A percentile compares a stretch with the other conserved stretches of the same genome.
Conservation (phyloP, 2,113 vertebrate genomes). For the Nymphicus hollandicus region DNA sequence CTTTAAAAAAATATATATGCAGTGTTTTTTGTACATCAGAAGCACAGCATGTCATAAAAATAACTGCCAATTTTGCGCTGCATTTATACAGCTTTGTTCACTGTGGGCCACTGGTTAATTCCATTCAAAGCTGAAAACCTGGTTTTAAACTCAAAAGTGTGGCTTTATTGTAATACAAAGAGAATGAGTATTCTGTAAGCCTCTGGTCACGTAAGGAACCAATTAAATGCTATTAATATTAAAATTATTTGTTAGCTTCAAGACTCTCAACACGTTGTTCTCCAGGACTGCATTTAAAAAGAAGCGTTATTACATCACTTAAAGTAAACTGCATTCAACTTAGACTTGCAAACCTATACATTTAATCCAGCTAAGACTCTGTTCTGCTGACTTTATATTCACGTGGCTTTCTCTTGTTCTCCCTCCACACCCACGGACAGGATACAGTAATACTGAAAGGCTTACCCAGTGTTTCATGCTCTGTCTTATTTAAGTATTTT, state of each 20-base stretch:
- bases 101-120: not conserved
- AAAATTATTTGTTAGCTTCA: not conserved
- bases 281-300: not conserved
- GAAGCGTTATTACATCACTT: not conserved
- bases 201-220: not conserved
- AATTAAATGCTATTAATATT: not conserved
- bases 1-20: not conserved
- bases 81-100: not conserved
- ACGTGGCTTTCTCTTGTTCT: not conserved
- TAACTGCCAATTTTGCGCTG: not conserved
- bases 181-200: not conserved
- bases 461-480: slow-evolving; percentile 81
- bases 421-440: not conserved
- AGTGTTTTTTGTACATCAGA: not conserved
- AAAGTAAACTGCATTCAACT: not conserved
- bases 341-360: not conserved
- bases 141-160: not conserved
- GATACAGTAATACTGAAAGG: not conserved
- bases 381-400: not conserved
- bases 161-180: not conserved
- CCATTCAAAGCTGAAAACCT: not conserved
- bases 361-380: not conserved
- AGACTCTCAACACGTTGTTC: not conserved
- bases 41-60: not conserved
- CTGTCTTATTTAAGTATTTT: slow-evolving; percentile 79